Base-by-base conservation (phyloP, 1,140 invertebrate genomes). In the Listronotus bonariensis region DNA sequence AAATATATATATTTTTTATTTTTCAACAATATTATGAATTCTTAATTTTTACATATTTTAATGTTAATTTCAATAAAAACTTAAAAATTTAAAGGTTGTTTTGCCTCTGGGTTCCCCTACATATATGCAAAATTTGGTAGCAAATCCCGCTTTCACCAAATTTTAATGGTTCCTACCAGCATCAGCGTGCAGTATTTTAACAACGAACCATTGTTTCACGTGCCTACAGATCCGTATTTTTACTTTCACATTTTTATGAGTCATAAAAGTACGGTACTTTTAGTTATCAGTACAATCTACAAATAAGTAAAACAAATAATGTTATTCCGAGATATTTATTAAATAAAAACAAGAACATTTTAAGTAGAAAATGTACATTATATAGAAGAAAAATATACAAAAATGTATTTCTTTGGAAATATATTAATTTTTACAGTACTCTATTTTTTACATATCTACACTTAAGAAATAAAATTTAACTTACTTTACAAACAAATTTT, bases 271-370 rank as follows among this genome's bases (percentile, higher is more conserved):
- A 31, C 45, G 45, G 54, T 40, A 45, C 31, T 38, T 53, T 53
- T 31, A 31, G 31, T 40, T 53, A 38, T 38, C 51, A 38, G 51
- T 15, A 53, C 6, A 53, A 31, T 40, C 31, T 31, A 38, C 31
- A 51, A 51, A 26, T 31, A 53, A 53, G 20, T 31, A 49, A 31
- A 14, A 45, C 42, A 45, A 15, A 15, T 10, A 31, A 20, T 18
- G 7, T n/a, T 49, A 49, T 31, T 49, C 20, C 20, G 31, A 69
- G 46, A 66, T 61, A 59, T 72, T 72, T 72, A 71, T 72, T 72
- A 69, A 72, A 72, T 74, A 74, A 74, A 68, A 72, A 73, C 68
- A 72, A 73, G 58, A 71, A 73, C 63, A 69, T 63, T 49, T 73
- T 73, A 68, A 69, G 71, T 72, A 72, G 63, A 73, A 71, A 73